phyloP scores from a whole-genome alignment of 2,113 vertebrate species.

The Cyrtonyx montezumae region DNA sequence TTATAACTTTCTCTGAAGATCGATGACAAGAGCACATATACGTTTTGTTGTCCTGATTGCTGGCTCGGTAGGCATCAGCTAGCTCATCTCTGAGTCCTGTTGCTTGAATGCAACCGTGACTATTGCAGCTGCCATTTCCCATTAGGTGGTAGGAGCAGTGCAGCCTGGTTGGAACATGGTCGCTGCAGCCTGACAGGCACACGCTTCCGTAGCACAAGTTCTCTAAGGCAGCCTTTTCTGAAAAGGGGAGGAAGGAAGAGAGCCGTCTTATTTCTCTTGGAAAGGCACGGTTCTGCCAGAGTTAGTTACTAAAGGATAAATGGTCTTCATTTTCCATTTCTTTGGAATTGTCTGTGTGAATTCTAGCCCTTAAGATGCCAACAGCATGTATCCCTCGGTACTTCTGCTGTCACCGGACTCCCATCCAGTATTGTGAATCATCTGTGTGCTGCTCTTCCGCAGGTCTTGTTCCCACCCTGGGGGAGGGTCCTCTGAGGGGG shows the following conservation, averaged over 20 bases:
- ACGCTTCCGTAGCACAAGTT: neutral
- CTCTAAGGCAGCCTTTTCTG: neutral
- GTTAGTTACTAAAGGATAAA: neutral
- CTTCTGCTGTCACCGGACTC: neutral
- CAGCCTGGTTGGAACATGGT: rapidly evolving
- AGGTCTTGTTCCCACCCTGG: neutral
- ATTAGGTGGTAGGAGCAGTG: neutral
- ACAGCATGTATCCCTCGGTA: neutral
- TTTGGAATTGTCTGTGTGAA: neutral
- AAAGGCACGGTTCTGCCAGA: neutral
- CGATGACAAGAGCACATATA: rapidly evolving
- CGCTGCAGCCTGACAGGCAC: neutral
- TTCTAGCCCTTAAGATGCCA: neutral
- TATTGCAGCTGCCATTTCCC: neutral
- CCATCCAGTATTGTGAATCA: neutral
- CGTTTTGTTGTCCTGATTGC: neutral
- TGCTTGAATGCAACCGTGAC: neutral
- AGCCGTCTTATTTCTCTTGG: neutral
- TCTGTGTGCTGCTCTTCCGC: rapidly evolving
- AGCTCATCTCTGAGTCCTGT: neutral
- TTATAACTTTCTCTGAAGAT: neutral
- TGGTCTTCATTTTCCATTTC: neutral
- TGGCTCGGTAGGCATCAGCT: neutral
- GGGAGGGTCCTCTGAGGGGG: neutral
- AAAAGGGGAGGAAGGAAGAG: neutral